A percentile compares a stretch with the other conserved stretches of the same genome.
phyloP scores from a whole-genome alignment of 2,888 invertebrate genomes.

The Lypha dubia region DNA sequence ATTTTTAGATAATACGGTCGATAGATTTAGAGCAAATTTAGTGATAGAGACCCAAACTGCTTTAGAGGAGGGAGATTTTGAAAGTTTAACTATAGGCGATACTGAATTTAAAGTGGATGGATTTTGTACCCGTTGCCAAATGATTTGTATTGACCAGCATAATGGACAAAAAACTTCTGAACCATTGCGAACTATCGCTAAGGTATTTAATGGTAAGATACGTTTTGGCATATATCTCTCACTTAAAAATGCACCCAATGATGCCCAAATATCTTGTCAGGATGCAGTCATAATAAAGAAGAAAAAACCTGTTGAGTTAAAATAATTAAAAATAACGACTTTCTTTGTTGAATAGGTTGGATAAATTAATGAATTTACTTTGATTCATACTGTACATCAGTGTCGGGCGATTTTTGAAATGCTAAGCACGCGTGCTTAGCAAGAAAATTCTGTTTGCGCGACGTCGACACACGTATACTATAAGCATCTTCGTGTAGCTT shows the following conservation, averaged over 20 bases:
- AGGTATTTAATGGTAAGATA: constrained; percentile 89
- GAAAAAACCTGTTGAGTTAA: constrained; percentile 11
- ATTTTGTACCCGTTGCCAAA: constrained; percentile 95
- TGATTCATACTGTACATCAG: not conserved
- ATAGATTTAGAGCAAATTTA: constrained; percentile 96
- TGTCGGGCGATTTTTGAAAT: too few species aligned
- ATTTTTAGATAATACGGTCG: constrained; percentile 86
- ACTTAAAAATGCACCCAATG: constrained; percentile 58
- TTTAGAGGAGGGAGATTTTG: constrained; percentile 92
- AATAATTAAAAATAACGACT: not conserved
- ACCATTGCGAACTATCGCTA: constrained; percentile 90
- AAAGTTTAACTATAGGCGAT: constrained; percentile 87
- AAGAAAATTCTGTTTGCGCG: too few species aligned
- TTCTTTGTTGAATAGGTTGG: not conserved
- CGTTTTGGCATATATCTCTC: constrained; percentile 92
- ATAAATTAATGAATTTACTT: not conserved
- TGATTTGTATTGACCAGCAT: constrained; percentile 96
- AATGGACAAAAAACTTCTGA: constrained; percentile 92
- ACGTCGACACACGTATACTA: too few species aligned
- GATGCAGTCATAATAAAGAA: constrained; percentile 72
- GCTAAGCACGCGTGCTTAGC: too few species aligned
- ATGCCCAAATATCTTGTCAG: constrained; percentile 73
- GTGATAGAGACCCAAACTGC: constrained; percentile 89
- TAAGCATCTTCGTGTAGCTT: too few species aligned
- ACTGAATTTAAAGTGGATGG: constrained; percentile 87